These are phyloP conservation scores for Dryoscopus gambensis DNA, from an alignment of 2,113 vertebrate genomes.

Conservation along the genomic window DNA sequence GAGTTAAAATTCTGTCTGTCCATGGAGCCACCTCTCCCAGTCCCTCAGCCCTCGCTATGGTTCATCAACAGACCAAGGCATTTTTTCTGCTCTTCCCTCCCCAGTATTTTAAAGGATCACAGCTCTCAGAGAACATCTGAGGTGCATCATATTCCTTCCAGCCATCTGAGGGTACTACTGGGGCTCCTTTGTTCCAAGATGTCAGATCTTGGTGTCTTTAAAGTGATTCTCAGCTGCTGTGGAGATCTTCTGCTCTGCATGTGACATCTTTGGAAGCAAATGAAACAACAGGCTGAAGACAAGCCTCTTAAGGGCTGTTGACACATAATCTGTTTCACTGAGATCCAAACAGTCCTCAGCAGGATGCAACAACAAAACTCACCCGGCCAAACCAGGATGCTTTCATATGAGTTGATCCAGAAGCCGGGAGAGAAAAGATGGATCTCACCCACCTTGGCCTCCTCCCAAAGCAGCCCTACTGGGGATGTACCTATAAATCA, in stretches of 20 bases:
- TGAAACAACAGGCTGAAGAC: neutral
- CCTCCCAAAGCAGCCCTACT: neutral
- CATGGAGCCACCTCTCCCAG: neutral
- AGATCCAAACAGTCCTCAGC: neutral
- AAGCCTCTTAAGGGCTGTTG: neutral
- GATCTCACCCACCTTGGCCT: neutral
- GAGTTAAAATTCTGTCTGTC: neutral
- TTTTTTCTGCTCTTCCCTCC: neutral
- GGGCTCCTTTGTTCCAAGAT: neutral
- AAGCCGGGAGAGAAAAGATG: neutral
- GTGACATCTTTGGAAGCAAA: neutral
- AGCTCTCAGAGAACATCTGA: neutral
- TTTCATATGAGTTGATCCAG: neutral
- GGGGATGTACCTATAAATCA: constrained; percentile 6
- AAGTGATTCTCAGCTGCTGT: neutral
- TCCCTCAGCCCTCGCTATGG: neutral
- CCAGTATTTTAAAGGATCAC: neutral
- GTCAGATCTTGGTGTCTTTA: neutral
- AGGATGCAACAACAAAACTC: neutral
- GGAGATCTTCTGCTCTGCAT: neutral
- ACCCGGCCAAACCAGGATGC: neutral
- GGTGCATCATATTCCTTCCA: neutral
- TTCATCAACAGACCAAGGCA: neutral
- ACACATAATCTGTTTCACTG: neutral
- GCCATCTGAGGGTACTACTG: neutral